Evolutionary conservation across 2,888 invertebrate species (phyloP).

Genomic region (Tiphia femorata): DNA sequence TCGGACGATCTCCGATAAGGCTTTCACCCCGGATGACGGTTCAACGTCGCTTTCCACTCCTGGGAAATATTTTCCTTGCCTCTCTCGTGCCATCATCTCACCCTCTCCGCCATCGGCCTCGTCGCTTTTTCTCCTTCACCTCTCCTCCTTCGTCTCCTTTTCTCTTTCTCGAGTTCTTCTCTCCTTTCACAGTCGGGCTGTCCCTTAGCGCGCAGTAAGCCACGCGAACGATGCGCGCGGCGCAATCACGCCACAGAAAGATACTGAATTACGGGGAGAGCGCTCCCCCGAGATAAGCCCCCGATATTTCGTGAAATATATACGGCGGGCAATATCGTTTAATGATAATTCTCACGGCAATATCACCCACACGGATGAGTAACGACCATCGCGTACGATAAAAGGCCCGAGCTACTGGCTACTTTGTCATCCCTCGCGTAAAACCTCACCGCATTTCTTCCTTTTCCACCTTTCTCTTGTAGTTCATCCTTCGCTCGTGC

Average conservation of each 20-base stretch:
- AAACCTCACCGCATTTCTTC: too few species aligned
- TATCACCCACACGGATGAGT: not conserved
- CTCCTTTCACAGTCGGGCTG: not conserved
- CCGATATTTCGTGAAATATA: not conserved
- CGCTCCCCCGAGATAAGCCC: not conserved
- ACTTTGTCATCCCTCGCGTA: too few species aligned
- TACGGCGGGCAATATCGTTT: not conserved
- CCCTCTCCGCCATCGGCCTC: too few species aligned
- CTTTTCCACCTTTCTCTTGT: too few species aligned
- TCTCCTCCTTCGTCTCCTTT: not conserved
- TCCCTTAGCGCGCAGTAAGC: not conserved
- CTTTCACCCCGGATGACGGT: too few species aligned
- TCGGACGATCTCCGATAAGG: too few species aligned
- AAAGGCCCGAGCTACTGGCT: too few species aligned
- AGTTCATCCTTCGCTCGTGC: too few species aligned
- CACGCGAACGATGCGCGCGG: not conserved
- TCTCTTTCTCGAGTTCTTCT: not conserved
- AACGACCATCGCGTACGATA: too few species aligned
- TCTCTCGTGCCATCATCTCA: too few species aligned
- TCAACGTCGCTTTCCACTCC: too few species aligned
- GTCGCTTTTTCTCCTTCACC: not conserved
- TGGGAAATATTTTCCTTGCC: slow-evolving; percentile 1
- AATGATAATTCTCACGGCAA: not conserved
- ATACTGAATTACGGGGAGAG: slow-evolving; percentile 1
- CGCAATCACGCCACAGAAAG: not conserved